Evolutionary conservation across 2,113 vertebrate species (phyloP).

Genomic region (Steatornis caripensis): DNA sequence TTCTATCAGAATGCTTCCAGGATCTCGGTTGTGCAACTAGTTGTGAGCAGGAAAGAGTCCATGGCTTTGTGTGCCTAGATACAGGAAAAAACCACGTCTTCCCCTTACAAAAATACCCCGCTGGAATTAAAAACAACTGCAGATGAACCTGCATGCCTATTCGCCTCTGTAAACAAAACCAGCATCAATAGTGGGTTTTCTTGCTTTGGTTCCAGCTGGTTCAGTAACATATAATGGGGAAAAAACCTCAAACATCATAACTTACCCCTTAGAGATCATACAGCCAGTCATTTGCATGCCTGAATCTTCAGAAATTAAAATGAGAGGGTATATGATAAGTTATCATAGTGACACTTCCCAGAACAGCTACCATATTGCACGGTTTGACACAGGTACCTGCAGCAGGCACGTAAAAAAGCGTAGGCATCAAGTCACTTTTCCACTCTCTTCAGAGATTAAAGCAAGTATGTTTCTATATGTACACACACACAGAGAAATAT

Average conservation of each 20-base stretch:
- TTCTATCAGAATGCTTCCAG: not conserved
- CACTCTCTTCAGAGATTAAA: not conserved
- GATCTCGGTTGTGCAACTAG: not conserved
- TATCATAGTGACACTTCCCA: not conserved
- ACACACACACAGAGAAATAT: not conserved
- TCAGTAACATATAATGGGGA: not conserved
- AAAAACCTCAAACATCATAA: not conserved
- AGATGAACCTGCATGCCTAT: not conserved
- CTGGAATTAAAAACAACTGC: not conserved
- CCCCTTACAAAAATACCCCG: not conserved
- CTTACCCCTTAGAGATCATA: not conserved
- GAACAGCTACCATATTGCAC: not conserved
- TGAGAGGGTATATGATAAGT: not conserved
- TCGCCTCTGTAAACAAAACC: not conserved
- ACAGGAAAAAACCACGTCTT: not conserved
- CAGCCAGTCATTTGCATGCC: not conserved
- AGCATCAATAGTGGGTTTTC: not conserved
- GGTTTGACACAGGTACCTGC: not conserved
- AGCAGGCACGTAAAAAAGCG: not conserved
- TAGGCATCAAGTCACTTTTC: not conserved
- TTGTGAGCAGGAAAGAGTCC: not conserved
- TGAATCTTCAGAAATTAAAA: not conserved
- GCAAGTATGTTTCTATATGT: not conserved
- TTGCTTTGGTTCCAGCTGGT: not conserved
- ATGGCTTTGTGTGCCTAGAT: not conserved